Conservation (phyloP, 2,888 invertebrate species). For the Abscondita cerata region DNA sequence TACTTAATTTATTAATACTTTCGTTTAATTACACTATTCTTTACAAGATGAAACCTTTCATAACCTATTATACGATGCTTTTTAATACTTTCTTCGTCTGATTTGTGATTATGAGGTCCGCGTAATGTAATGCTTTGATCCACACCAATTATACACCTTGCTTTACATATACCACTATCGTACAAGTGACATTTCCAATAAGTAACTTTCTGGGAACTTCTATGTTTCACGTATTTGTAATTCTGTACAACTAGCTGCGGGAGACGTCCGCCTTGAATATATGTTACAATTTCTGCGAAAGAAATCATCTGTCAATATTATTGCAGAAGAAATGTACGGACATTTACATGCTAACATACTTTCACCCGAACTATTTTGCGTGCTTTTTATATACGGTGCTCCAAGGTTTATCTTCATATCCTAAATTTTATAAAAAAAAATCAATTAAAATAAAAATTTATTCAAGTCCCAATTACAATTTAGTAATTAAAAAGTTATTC, state of each 20-base stretch:
- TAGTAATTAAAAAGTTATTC: conserved; percentile 10
- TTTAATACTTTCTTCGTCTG: conserved; percentile 28
- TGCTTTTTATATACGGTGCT: no score
- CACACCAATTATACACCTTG: conserved; percentile 48
- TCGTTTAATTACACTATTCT: conserved; percentile 5
- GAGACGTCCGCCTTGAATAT: conserved; percentile 48
- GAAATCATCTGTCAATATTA: conserved; percentile 1
- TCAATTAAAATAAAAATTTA: no score
- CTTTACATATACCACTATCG: conserved; percentile 52
- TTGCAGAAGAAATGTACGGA: no score
- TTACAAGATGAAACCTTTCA: conserved; percentile 33
- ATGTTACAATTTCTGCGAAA: conserved; percentile 45
- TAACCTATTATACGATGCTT: conserved; percentile 41
- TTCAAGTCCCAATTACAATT: background rate
- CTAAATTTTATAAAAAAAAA: no score
- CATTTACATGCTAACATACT: no score
- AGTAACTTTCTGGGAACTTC: conserved; percentile 50
- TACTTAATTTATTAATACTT: no score
- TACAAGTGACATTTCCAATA: conserved; percentile 57
- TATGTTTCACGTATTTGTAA: conserved; percentile 54
- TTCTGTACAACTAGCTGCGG: conserved; percentile 50
- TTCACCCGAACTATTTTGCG: no score
- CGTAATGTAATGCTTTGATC: conserved; percentile 45
- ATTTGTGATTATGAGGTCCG: conserved; percentile 45
- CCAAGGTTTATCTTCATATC: no score